Conservation (phyloP, 2,113 vertebrate genomes). For the Oryzias javanicus region DNA sequence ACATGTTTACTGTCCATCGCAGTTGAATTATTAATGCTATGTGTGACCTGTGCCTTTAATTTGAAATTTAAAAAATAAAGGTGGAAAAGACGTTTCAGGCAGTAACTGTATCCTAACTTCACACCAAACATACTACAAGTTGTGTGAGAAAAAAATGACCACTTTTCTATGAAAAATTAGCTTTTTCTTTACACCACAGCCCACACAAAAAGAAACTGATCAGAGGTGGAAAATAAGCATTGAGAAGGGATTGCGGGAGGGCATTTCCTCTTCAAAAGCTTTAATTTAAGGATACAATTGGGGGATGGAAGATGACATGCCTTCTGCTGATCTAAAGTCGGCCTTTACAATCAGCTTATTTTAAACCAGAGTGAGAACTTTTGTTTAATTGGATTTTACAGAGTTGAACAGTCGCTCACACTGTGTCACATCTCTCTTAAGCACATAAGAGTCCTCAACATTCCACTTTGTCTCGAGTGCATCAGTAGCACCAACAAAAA, state of each 20-base stretch:
- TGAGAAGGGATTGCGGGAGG: conserved; percentile 2
- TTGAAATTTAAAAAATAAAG: background rate
- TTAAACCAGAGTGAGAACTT: too few relatives aligned
- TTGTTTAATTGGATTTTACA: too few relatives aligned
- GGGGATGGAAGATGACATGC: too few relatives aligned
- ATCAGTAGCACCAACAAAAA: background rate
- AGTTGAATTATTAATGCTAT: conserved; percentile 1
- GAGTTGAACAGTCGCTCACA: background rate
- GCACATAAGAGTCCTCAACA: conserved; percentile 11
- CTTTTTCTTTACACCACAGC: background rate
- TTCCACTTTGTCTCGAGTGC: background rate
- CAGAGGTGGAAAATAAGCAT: background rate
- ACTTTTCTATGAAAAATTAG: too few relatives aligned
- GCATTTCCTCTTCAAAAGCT: conserved; percentile 25
- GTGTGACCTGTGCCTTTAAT: background rate
- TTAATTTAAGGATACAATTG: background rate
- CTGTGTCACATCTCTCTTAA: background rate
- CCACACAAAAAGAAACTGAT: background rate
- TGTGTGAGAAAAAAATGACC: too few relatives aligned
- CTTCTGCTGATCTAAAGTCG: too few relatives aligned
- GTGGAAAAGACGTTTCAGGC: background rate
- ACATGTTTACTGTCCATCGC: background rate
- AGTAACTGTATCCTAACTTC: background rate
- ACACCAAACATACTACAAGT: background rate
- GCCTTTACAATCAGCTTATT: too few relatives aligned